Conservation (phyloP, 1,140 invertebrate genomes). For the Agrilus planipennis region DNA sequence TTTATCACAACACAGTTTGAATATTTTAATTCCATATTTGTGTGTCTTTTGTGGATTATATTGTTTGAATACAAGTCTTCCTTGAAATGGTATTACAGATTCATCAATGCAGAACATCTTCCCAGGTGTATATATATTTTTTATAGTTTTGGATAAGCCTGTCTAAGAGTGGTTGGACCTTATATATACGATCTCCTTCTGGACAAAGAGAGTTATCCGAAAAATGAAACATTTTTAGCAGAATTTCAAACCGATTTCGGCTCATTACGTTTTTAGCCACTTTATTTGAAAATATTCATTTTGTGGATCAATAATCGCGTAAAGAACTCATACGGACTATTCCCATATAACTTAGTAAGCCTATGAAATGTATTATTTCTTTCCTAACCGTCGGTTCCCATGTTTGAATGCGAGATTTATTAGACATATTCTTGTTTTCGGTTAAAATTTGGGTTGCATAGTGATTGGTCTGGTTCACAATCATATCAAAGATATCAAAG, state of each 20-base stretch:
- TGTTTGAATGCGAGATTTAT: constrained; percentile 9
- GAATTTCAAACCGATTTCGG: constrained; percentile 20
- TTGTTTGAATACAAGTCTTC: constrained; percentile 23
- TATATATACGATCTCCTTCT: constrained; percentile 15
- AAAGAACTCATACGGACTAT: not conserved
- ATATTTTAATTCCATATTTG: constrained; percentile 21
- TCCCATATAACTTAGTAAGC: constrained; percentile 5
- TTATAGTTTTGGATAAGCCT: constrained; percentile 13
- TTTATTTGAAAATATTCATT: constrained; percentile 11
- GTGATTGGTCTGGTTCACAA: not conserved
- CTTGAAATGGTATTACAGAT: constrained; percentile 25
- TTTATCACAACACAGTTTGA: constrained; percentile 17
- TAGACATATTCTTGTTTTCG: constrained; percentile 1
- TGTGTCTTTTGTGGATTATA: constrained; percentile 19
- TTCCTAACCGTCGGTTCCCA: not conserved
- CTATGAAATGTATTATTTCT: constrained; percentile 6
- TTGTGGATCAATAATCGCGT: constrained; percentile 8
- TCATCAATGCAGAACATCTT: constrained; percentile 17
- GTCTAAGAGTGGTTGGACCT: constrained; percentile 16
- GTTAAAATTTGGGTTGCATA: not conserved
- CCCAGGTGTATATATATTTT: constrained; percentile 7
- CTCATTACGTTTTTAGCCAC: constrained; percentile 14
- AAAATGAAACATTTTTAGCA: constrained; percentile 20
- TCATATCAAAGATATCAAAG: not conserved
- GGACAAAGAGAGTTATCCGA: constrained; percentile 14